Conservation (phyloP, 1,140 invertebrate genomes). For the Caenorhabditis remanei region DNA sequence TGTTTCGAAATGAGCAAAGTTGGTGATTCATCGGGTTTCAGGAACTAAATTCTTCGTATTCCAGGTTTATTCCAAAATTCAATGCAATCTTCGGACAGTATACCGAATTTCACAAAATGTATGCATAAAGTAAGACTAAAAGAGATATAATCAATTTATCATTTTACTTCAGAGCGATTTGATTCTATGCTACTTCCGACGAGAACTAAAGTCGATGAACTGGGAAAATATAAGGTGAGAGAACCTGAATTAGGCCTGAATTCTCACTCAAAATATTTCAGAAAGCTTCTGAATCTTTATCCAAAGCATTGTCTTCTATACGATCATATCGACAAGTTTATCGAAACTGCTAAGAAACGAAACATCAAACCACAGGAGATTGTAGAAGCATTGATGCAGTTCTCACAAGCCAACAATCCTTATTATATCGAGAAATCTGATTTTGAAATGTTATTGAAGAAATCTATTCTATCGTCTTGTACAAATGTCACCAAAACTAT, state of each 20-base stretch:
- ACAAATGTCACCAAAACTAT: neutral
- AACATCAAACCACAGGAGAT: neutral
- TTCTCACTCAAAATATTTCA: neutral
- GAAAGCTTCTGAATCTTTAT: neutral
- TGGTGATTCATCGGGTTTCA: neutral
- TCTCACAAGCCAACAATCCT: neutral
- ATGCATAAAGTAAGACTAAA: conserved; percentile 7
- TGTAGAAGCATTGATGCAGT: neutral
- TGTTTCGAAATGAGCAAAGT: neutral
- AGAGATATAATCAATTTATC: neutral
- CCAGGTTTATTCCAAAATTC: neutral
- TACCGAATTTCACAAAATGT: neutral
- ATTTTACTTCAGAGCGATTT: neutral
- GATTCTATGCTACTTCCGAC: conserved; percentile 13
- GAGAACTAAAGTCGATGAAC: neutral
- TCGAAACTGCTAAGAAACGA: neutral
- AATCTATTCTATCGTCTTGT: neutral
- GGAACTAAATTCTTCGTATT: neutral
- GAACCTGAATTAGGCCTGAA: neutral
- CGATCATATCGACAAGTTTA: neutral
- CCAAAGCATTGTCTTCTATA: neutral
- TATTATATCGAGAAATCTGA: neutral
- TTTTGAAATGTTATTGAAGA: neutral
- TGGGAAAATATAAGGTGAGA: conserved; percentile 3
- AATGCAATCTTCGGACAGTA: neutral